A percentile compares a stretch with the other conserved stretches of the same genome.
Conservation (phyloP, 2,888 invertebrate species). For the Ectobius pallidus region DNA sequence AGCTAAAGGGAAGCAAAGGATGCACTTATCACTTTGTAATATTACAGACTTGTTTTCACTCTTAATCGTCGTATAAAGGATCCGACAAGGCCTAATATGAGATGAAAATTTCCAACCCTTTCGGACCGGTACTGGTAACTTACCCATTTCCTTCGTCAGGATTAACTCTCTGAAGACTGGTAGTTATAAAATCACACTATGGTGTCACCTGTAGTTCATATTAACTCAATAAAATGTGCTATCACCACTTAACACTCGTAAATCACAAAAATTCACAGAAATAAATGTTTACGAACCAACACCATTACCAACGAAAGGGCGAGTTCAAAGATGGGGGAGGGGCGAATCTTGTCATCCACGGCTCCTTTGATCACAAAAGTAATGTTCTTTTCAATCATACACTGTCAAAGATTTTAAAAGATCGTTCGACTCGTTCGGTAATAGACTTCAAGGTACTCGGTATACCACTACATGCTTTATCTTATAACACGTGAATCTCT, state of each 20-base stretch:
- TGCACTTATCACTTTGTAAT: no score
- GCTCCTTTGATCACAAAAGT: background rate
- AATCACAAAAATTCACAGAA: conserved; percentile 21
- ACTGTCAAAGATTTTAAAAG: background rate
- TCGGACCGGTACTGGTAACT: conserved; percentile 27
- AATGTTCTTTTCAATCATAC: background rate
- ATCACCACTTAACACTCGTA: background rate
- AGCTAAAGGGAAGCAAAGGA: no score
- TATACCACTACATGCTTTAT: background rate
- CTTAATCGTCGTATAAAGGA: no score
- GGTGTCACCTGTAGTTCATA: conserved; percentile 39
- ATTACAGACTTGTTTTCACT: no score
- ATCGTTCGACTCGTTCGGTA: no score
- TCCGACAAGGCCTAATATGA: no score
- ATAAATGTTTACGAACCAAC: conserved; percentile 4
- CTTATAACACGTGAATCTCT: background rate
- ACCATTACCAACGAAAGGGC: conserved; percentile 39
- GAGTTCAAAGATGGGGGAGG: conserved; percentile 42
- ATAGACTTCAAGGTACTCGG: no score
- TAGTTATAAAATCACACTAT: background rate
- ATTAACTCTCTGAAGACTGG: conserved; percentile 7
- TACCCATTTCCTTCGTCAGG: conserved; percentile 34
- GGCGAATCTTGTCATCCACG: conserved; percentile 33
- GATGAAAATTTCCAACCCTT: background rate
- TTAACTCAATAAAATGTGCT: conserved; percentile 25